Conservation (phyloP, 1,140 invertebrate genomes). For the Diorhabda carinulata region DNA sequence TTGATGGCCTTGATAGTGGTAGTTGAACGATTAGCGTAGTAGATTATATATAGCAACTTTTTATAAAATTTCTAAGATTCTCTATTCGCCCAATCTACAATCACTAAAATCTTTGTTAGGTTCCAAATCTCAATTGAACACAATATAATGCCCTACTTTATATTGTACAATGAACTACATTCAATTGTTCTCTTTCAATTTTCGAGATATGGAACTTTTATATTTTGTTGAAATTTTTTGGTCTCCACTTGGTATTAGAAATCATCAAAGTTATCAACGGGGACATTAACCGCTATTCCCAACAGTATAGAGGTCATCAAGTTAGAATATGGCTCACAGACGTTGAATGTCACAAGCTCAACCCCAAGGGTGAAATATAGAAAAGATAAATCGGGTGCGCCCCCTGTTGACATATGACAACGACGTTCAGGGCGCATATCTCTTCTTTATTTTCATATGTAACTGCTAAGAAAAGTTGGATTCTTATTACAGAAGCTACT, state of each 20-base stretch:
- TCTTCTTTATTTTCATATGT: not conserved
- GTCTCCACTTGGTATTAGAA: not conserved
- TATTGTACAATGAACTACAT: no score
- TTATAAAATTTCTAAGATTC: no score
- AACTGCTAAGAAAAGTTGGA: not conserved
- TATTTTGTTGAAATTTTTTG: no score
- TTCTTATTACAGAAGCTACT: not conserved
- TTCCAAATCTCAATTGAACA: no score
- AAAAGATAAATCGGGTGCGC: constrained; percentile 5
- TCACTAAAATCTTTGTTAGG: no score
- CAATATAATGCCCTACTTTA: no score
- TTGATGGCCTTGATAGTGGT: no score
- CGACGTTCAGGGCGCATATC: not conserved
- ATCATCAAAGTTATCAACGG: not conserved
- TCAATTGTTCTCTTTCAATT: no score
- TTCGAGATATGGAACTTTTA: no score
- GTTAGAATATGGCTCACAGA: not conserved
- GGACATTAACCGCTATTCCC: not conserved
- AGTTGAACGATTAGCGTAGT: no score
- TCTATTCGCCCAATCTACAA: no score
- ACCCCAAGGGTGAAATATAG: constrained; percentile 7
- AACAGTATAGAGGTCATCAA: not conserved
- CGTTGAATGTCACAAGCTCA: not conserved
- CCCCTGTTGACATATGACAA: constrained; percentile 12
- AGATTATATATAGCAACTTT: no score